These are phyloP conservation scores for Bombylius discolor DNA, from an alignment of 2,888 invertebrate species.

Conservation along the genomic window DNA sequence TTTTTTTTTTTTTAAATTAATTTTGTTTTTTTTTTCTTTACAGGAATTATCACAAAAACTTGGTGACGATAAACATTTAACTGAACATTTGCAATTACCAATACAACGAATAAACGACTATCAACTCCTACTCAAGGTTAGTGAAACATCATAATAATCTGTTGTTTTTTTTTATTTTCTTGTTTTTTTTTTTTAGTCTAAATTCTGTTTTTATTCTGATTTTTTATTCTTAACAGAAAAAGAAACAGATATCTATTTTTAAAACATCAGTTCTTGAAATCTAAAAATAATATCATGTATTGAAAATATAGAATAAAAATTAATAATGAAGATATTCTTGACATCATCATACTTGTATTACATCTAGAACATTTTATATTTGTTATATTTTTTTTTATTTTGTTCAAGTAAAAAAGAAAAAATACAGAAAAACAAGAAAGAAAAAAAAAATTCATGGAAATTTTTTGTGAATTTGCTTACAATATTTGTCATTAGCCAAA, in stretches of 20 bases:
- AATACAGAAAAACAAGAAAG: too few species aligned
- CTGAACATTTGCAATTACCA: slow-evolving; percentile 85
- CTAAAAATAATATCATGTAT: not conserved
- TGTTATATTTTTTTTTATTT: too few species aligned
- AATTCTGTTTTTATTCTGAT: not conserved
- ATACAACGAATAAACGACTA: slow-evolving; percentile 94
- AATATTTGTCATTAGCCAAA: too few species aligned
- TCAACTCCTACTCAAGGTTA: slow-evolving; percentile 84
- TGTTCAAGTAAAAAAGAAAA: too few species aligned
- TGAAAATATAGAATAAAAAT: too few species aligned
- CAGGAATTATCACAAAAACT: slow-evolving; percentile 74
- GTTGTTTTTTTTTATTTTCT: not conserved
- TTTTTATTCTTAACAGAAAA: not conserved
- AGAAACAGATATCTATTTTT: not conserved
- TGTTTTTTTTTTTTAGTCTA: not conserved
- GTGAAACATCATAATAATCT: slow-evolving; percentile 11
- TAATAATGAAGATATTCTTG: too few species aligned
- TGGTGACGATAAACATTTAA: slow-evolving; percentile 77
- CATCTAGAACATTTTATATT: too few species aligned
- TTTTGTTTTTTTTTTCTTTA: slow-evolving; percentile 21
- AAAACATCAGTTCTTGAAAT: not conserved
- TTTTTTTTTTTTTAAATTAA: not conserved
- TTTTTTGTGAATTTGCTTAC: too few species aligned
- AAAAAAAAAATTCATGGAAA: too few species aligned
- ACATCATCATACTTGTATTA: too few species aligned